A percentile compares a stretch with the other conserved stretches of the same genome.
Evolutionary conservation across 2,113 vertebrate genomes (phyloP).

Genomic region (Cynopterus brachyotis): DNA sequence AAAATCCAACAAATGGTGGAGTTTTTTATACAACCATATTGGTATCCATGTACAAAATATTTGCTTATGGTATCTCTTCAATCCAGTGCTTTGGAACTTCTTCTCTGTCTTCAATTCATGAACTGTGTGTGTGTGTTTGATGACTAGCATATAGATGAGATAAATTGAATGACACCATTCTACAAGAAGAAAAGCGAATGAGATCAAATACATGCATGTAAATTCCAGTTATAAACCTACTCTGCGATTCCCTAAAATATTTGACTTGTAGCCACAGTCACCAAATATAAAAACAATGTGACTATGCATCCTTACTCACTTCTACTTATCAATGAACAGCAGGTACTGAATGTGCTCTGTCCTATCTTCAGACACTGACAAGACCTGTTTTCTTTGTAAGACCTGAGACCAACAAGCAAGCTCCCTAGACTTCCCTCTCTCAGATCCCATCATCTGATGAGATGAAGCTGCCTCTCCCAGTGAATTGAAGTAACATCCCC

Average conservation of each 20-base stretch:
- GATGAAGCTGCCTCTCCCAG: background rate
- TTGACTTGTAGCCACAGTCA: background rate
- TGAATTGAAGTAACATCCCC: accelerated
- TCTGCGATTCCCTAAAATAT: background rate
- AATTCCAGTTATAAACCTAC: background rate
- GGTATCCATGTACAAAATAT: accelerated
- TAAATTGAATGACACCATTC: background rate
- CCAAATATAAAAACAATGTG: background rate
- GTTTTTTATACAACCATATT: background rate
- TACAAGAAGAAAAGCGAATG: background rate
- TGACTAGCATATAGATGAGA: background rate
- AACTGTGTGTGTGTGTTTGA: background rate
- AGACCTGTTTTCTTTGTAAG: background rate
- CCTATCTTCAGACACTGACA: no score
- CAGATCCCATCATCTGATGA: background rate
- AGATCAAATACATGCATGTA: background rate
- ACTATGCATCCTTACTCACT: background rate
- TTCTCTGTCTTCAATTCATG: background rate
- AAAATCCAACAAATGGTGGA: background rate
- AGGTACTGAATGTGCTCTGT: background rate
- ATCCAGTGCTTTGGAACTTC: background rate
- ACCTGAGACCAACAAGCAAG: background rate
- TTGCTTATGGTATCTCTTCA: accelerated
- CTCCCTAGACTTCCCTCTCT: accelerated
- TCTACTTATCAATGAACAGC: background rate